phyloP scores from a whole-genome alignment of 2,888 invertebrate species.

The Conus canariensis region DNA sequence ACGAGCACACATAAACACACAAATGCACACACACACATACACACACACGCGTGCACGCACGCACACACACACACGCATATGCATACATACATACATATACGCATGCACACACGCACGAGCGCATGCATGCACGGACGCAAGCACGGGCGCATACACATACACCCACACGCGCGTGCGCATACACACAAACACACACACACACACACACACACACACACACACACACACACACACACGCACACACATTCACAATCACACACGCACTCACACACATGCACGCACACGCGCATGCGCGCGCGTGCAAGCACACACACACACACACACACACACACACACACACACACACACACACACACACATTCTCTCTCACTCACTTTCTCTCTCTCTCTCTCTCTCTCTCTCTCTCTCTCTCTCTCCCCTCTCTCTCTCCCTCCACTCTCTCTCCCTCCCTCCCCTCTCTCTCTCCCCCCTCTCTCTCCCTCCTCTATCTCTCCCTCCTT shows the following conservation, averaged over 20 bases:
- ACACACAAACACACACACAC: constrained; percentile 8
- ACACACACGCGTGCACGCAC: too few relatives aligned
- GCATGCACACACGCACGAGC: background rate
- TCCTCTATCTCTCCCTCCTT: constrained; percentile 6
- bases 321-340: constrained; percentile 16
- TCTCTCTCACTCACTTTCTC: background rate
- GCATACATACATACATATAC: too few relatives aligned
- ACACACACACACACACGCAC: constrained; percentile 14
- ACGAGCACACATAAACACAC: too few relatives aligned
- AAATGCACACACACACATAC: too few relatives aligned
- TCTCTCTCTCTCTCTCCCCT: background rate
- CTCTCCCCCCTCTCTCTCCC: background rate
- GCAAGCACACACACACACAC: background rate
- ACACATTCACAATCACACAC: background rate
- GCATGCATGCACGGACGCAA: too few relatives aligned
- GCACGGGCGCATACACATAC: background rate
- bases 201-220: background rate
- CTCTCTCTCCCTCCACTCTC: background rate
- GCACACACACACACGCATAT: too few relatives aligned
- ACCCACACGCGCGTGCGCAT: background rate
- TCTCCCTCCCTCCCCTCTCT: background rate
- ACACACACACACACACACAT: background rate
- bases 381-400: background rate
- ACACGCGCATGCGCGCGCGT: background rate
- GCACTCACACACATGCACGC: background rate